phyloP scores from a whole-genome alignment of 53 echinoderm and acorn worm genomes.

The Henricia sp. region DNA sequence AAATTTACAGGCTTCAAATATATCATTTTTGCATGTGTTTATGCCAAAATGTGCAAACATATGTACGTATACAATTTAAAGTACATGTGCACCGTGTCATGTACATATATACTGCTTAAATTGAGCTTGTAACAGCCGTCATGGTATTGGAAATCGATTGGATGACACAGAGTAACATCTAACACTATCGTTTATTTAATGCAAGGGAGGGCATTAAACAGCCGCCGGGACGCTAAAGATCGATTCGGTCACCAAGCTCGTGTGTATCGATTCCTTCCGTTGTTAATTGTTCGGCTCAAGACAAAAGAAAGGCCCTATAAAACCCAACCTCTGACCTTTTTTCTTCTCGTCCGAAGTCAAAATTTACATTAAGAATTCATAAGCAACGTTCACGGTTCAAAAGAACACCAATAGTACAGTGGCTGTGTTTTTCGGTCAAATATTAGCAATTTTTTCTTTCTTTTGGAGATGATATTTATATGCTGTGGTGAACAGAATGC shows the following conservation, averaged over 20 bases:
- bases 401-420: too few species aligned
- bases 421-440: too few species aligned
- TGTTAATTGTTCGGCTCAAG: slow-evolving; percentile 7
- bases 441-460: too few species aligned
- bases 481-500: too few species aligned
- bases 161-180: too few species aligned
- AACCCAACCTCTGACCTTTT: background rate
- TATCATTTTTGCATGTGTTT: too few species aligned
- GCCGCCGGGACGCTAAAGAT: background rate
- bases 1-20: background rate
- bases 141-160: too few species aligned
- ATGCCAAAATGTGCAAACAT: too few species aligned
- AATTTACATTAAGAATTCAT: slow-evolving; percentile 12
- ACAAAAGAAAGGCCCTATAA: background rate
- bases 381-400: background rate
- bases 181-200: too few species aligned
- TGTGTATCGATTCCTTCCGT: background rate
- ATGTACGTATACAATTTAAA: too few species aligned
- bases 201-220: too few species aligned
- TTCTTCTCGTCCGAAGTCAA: background rate
- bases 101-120: background rate
- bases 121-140: slow-evolving; percentile 1
- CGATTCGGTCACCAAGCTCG: slow-evolving; percentile 9
- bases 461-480: too few species aligned
- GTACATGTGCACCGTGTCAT: background rate